These are phyloP conservation scores for Drosophila suboccidentalis DNA, from an alignment of 2,888 invertebrate genomes.

Conservation along the genomic window DNA sequence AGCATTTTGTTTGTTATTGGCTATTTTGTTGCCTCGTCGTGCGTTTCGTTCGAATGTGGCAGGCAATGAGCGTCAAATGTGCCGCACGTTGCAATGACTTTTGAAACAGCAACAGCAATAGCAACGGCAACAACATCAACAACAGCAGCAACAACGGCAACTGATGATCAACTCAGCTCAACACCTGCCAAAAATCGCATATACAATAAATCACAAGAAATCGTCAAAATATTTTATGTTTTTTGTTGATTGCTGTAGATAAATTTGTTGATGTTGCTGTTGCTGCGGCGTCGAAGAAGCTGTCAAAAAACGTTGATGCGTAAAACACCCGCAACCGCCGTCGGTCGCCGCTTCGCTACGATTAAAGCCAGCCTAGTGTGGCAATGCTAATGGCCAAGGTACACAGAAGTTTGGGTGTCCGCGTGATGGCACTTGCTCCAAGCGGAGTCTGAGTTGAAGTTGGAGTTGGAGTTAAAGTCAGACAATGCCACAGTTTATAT, in stretches of 20 bases:
- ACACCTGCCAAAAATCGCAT: slow-evolving; percentile 70
- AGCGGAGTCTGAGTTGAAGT: slow-evolving; percentile 19
- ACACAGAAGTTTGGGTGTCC: slow-evolving; percentile 70
- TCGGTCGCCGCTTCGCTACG: slow-evolving; percentile 64
- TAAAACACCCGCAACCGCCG: slow-evolving; percentile 67
- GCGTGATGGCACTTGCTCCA: slow-evolving; percentile 47
- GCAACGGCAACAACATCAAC: slow-evolving; percentile 10
- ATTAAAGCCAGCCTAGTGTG: slow-evolving; percentile 75
- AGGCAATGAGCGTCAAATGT: slow-evolving; percentile 79
- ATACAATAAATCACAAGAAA: slow-evolving; percentile 63
- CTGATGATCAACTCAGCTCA: slow-evolving; percentile 47
- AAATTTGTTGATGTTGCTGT: slow-evolving; percentile 15
- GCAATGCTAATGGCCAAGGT: slow-evolving; percentile 69
- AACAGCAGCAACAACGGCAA: slow-evolving; percentile 15
- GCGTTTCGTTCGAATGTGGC: slow-evolving; percentile 59
- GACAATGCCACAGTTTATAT: slow-evolving; percentile 80
- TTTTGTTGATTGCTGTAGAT: slow-evolving; percentile 1
- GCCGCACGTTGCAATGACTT: slow-evolving; percentile 76
- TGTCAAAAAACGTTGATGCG: slow-evolving; percentile 74
- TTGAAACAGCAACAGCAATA: slow-evolving; percentile 38
- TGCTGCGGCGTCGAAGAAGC: slow-evolving; percentile 46
- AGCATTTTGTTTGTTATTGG: slow-evolving; percentile 41
- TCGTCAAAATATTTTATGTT: slow-evolving; percentile 6
- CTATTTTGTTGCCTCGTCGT: slow-evolving; percentile 60
- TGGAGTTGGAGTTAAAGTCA: slow-evolving; percentile 28